These are phyloP conservation scores for Austrolebias charrua DNA, from an alignment of 2,797 vertebrate genomes.

Conservation along the genomic window DNA sequence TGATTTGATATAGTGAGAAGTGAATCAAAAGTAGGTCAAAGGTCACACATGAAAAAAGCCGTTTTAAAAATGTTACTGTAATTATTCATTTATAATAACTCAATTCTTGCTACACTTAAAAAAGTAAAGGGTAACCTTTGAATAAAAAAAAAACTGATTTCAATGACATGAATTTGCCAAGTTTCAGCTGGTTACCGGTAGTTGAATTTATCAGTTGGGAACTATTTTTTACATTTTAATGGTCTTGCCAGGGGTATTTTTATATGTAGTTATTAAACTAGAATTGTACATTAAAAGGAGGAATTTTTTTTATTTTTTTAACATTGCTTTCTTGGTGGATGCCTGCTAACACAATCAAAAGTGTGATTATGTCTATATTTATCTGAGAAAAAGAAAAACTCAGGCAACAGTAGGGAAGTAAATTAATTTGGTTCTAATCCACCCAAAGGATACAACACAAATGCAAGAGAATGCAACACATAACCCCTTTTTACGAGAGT, in stretches of 20 bases:
- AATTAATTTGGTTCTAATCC: slow-evolving; percentile 20
- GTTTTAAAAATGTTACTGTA: neutral
- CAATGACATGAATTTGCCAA: too few species aligned
- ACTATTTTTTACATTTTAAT: too few species aligned
- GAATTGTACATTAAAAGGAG: neutral
- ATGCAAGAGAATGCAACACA: neutral
- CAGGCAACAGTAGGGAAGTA: slow-evolving; percentile 33
- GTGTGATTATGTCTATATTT: slow-evolving; percentile 32
- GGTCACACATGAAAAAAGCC: slow-evolving; percentile 3
- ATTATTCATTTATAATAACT: neutral
- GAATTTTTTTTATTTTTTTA: neutral
- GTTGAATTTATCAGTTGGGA: too few species aligned
- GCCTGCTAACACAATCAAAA: too few species aligned
- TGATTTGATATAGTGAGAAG: too few species aligned
- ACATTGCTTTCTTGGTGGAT: slow-evolving; percentile 12
- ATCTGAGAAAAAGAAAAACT: slow-evolving; percentile 31
- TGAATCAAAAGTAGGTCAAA: slow-evolving; percentile 10
- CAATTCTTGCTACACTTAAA: too few species aligned
- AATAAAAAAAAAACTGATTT: too few species aligned
- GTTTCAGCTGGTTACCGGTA: too few species aligned
- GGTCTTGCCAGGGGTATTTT: too few species aligned
- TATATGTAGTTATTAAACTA: too few species aligned
- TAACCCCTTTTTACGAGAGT: neutral
- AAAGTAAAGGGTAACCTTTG: neutral
- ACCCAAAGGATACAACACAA: slow-evolving; percentile 12